Percentiles rank a stretch among this genome's conserved stretches.
phyloP scores from a whole-genome alignment of 2,888 invertebrate species.

The Epicampocera succincta region DNA sequence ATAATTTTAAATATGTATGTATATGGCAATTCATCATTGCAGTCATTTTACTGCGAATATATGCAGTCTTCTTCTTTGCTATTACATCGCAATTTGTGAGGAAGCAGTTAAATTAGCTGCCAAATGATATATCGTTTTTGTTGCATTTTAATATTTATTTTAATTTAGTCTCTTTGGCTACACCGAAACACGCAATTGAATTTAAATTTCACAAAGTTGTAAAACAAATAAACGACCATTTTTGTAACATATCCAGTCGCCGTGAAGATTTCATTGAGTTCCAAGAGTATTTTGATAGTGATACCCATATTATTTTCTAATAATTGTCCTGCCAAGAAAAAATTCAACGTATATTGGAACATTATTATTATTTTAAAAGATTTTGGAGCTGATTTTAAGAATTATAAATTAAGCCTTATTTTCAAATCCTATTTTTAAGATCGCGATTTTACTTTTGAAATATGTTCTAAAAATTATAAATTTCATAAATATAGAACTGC shows the following conservation, averaged over 20 bases:
- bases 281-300: conserved; percentile 10
- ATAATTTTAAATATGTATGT: conserved; percentile 9
- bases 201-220: conserved; percentile 2
- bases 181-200: neutral
- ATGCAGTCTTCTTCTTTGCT: no score
- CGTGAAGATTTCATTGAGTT: neutral
- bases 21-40: conserved; percentile 26
- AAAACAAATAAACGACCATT: neutral
- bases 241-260: conserved; percentile 4
- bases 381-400: no score
- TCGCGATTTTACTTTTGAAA: conserved; percentile 9
- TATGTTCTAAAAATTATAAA: conserved; percentile 4
- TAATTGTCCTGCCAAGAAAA: no score
- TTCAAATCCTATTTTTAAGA: conserved; percentile 8
- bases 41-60: no score
- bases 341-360: no score
- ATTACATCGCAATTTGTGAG: no score
- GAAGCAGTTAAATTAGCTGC: no score
- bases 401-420: no score
- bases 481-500: conserved; percentile 2
- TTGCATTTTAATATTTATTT: no score
- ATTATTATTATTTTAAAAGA: no score
- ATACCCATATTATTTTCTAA: conserved; percentile 3
- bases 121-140: no score
- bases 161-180: conserved; percentile 7